These are phyloP conservation scores for Caenorhabditis brenneri DNA, from an alignment of 1,140 invertebrate genomes.

Conservation along the genomic window DNA sequence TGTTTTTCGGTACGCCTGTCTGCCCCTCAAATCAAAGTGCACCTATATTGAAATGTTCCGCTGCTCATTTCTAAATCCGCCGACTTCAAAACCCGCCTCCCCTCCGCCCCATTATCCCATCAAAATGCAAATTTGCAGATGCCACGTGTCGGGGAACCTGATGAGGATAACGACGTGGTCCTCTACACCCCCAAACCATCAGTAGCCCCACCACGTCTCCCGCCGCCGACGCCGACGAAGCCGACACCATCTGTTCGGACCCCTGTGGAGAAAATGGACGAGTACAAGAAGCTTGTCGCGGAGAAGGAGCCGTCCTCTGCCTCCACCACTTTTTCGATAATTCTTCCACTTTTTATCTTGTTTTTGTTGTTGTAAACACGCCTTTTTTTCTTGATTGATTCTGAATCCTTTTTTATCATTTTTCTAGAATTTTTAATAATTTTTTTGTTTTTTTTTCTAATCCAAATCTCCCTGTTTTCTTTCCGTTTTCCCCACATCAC, in stretches of 20 bases:
- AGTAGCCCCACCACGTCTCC: neutral
- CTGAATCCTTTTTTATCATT: neutral
- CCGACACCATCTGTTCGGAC: slow-evolving; percentile 8
- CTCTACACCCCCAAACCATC: neutral
- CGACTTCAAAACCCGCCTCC: too few species aligned
- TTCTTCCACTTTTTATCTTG: neutral
- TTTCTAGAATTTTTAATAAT: neutral
- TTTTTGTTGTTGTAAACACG: neutral
- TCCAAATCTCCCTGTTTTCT: neutral
- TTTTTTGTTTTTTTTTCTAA: neutral
- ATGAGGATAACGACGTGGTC: neutral
- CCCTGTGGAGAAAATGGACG: slow-evolving; percentile 8
- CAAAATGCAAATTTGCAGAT: neutral
- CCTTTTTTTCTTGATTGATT: neutral
- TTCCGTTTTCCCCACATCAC: neutral
- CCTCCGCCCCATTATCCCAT: too few species aligned
- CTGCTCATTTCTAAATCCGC: too few species aligned
- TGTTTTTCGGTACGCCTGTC: too few species aligned
- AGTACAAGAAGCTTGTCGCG: neutral
- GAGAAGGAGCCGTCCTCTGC: neutral
- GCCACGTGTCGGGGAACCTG: neutral
- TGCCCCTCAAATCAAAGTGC: too few species aligned
- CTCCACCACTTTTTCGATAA: neutral
- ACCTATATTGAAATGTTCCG: too few species aligned
- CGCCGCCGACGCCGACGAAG: neutral